Conservation (phyloP, 2,113 vertebrate species). For the Spea multiplicata region DNA sequence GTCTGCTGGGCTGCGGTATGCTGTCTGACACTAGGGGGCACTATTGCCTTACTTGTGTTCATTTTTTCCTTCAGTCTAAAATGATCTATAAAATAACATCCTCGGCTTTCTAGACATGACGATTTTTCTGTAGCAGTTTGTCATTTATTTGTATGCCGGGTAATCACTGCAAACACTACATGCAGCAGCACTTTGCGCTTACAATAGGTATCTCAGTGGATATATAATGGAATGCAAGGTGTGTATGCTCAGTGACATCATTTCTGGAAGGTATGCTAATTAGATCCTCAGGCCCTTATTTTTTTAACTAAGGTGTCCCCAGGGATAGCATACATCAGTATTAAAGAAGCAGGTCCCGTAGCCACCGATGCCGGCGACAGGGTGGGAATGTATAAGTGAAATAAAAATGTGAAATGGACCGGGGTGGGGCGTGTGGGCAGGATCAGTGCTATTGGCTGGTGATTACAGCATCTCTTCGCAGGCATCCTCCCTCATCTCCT, state of each 20-base stretch:
- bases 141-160: background rate
- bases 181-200: background rate
- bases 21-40: slow-evolving; percentile 17
- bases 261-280: background rate
- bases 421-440: slow-evolving; percentile 50
- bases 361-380: background rate
- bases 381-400: slow-evolving; percentile 4
- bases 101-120: background rate
- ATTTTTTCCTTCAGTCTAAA: slow-evolving; percentile 15
- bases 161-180: background rate
- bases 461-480: slow-evolving; percentile 88
- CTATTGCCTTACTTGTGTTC: background rate
- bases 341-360: background rate
- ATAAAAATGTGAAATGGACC: background rate
- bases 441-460: slow-evolving; percentile 83
- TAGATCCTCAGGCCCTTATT: background rate
- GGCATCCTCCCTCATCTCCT: slow-evolving; percentile 63
- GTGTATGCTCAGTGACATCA: background rate
- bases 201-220: no score
- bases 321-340: no score
- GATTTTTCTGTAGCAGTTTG: background rate
- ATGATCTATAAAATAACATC: background rate
- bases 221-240: no score
- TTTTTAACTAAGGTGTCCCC: no score
- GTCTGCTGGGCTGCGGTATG: background rate